Evolutionary conservation across 2,888 invertebrate species (phyloP), one percentile per base, ranked within the genome.

Genomic region (Horisme vitalbata): DNA sequence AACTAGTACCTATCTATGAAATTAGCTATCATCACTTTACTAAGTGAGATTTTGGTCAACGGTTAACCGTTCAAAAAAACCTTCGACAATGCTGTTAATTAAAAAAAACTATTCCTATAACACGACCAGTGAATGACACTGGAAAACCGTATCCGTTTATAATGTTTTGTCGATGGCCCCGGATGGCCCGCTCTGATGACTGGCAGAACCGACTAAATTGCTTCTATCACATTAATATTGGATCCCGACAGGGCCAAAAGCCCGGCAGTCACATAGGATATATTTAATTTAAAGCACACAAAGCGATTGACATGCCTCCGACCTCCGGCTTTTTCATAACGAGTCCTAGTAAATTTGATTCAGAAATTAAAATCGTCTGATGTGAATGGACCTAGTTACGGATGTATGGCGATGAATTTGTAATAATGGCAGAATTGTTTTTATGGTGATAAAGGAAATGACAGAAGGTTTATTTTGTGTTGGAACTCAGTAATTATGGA

Each of bases 221-320:
- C 78, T 79, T 82, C 72, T 73, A 83, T 82, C 79, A 71, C 77
- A 79, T 52, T 50, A 55, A 55, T 81, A 83, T 75, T 63, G 71
- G 66, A 72, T 68, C 65, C 72, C 70, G 59, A 57, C 62, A 64
- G 68, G 66, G 65, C 67, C 71, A 72, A 69, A 71, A 65, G 68
- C 56, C n/a, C 47, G 44, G 24, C 73, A 75, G 75, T 73, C 76
- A 77, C 79, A 78, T 69, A 65, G 68, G 56, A 71, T 74, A 78
- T 83, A 83, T 84, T 86, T 87, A 84, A 86, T 86, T 85, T 83
- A 78, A 83, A 78, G 70, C 74, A 79, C 75, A 87, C 85, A 87
- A 87, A 74, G 77, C 83, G 75, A 80, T 81, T 79, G 79, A 80
- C 78, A 79, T 78, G 83, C 74, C 79, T 79, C 75, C 74, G 73